phyloP scores from a whole-genome alignment of 2,888 invertebrate genomes.

The Parelbella ahira region DNA sequence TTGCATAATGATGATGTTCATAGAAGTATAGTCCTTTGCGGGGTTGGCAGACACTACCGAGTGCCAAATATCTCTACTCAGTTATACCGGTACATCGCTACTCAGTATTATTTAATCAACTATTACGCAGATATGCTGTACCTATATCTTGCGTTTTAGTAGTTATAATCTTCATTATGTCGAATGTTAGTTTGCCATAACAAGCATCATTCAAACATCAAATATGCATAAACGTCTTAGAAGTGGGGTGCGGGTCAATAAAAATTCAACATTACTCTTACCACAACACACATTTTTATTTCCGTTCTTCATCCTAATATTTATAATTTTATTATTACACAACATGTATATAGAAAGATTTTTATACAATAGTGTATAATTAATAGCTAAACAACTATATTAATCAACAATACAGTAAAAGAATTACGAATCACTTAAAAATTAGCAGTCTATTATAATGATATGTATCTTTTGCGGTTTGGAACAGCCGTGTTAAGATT shows the following conservation, averaged over 20 bases:
- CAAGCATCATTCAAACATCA: no score
- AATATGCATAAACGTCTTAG: no score
- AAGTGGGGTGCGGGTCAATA: slow-evolving; percentile 4
- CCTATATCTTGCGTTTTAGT: no score
- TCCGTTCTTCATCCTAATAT: slow-evolving; percentile 54
- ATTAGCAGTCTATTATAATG: slow-evolving; percentile 79
- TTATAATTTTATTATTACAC: slow-evolving; percentile 72
- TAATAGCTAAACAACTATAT: slow-evolving; percentile 67
- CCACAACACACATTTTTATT: slow-evolving; percentile 78
- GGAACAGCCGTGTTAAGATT: slow-evolving; percentile 69
- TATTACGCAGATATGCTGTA: no score
- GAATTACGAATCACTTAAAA: slow-evolving; percentile 69
- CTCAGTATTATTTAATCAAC: no score
- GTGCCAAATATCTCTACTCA: no score
- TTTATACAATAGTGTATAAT: slow-evolving; percentile 80
- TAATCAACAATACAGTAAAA: slow-evolving; percentile 77
- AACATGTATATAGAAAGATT: slow-evolving; percentile 81
- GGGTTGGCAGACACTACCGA: no score
- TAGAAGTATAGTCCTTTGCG: no score
- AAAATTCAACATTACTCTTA: slow-evolving; percentile 30
- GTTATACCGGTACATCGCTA: no score
- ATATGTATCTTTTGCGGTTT: slow-evolving; percentile 79
- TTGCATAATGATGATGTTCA: no score
- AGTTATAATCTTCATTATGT: no score
- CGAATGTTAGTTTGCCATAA: no score